Conservation (phyloP, 2,113 vertebrate genomes). For the Urocolius indicus region DNA sequence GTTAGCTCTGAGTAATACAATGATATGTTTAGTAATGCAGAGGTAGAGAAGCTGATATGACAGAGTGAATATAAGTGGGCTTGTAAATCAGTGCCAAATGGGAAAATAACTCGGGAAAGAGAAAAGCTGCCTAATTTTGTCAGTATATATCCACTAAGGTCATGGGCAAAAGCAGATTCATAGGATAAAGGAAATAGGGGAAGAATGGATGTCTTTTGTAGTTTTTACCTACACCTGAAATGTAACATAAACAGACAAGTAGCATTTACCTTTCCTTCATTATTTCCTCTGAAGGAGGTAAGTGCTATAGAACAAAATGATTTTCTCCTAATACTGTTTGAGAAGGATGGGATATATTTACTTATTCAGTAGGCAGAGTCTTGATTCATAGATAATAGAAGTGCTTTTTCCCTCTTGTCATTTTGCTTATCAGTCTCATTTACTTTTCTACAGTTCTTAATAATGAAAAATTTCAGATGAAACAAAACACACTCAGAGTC, state of each 20-base stretch:
- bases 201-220: background rate
- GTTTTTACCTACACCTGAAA: background rate
- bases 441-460: background rate
- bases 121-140: background rate
- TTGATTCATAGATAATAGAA: background rate
- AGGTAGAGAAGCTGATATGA: constrained; percentile 37
- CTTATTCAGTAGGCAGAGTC: background rate
- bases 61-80: background rate
- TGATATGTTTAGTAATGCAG: constrained; percentile 45
- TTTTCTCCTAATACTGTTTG: background rate
- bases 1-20: constrained; percentile 54
- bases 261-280: background rate
- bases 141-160: background rate
- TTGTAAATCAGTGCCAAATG: background rate
- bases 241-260: background rate
- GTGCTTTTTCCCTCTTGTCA: background rate
- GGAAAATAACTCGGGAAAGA: background rate
- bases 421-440: constrained; percentile 4
- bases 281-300: background rate
- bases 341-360: background rate
- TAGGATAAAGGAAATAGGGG: background rate
- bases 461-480: background rate
- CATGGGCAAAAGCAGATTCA: background rate
- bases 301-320: background rate
- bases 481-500: background rate